Evolutionary conservation across 2,797 vertebrate species (phyloP).

Genomic region (Notoglanidium macrostoma): DNA sequence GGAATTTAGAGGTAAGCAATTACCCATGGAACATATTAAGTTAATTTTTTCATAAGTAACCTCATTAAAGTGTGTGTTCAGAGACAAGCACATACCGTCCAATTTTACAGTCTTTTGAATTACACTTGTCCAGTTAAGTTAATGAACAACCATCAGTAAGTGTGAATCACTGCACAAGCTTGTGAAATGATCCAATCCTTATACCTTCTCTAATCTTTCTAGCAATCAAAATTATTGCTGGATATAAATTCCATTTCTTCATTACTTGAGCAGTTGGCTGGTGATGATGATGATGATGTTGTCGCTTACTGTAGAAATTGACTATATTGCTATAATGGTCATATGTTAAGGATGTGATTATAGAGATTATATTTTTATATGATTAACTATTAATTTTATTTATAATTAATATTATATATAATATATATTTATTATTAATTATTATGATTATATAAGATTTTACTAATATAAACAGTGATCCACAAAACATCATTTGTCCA

Average conservation of each 20-base stretch:
- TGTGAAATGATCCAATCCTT: slow-evolving; percentile 1
- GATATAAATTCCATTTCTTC: not conserved
- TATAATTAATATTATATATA: too few species aligned
- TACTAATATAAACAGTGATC: slow-evolving; percentile 1
- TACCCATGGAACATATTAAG: not conserved
- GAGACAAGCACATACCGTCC: not conserved
- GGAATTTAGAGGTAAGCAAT: not conserved
- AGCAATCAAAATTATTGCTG: not conserved
- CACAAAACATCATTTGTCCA: slow-evolving; percentile 21
- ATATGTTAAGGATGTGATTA: not conserved
- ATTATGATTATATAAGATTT: too few species aligned
- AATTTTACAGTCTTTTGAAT: slow-evolving; percentile 6
- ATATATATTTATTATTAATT: too few species aligned
- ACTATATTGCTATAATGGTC: not conserved
- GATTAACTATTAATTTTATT: too few species aligned
- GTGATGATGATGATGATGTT: not conserved
- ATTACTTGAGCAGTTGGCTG: not conserved
- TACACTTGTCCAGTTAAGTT: not conserved
- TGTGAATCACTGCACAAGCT: slow-evolving; percentile 21
- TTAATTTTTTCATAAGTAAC: not conserved
- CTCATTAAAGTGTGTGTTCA: not conserved
- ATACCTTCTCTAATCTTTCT: not conserved
- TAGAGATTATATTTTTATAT: too few species aligned
- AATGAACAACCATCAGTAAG: slow-evolving; percentile 25
- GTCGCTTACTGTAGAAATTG: not conserved